Evolutionary conservation across 2,888 invertebrate genomes (phyloP), one percentile per base, ranked within the genome.

Genomic region (Agrypnus murinus): DNA sequence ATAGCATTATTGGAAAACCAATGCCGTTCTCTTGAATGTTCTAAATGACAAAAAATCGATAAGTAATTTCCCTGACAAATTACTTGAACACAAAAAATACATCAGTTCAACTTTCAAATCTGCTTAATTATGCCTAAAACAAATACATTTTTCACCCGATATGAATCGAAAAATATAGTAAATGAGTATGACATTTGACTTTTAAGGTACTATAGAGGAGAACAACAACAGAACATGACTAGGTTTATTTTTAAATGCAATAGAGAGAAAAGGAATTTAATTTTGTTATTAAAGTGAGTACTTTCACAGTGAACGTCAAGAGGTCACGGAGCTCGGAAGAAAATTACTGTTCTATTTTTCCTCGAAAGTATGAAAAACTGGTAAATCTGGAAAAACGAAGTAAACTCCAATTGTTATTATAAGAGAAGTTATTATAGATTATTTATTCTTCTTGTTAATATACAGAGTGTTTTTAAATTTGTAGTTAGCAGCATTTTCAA

Each of bases 241-340:
- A 50, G 31, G 31, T 50, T 50, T 31, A 10, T 10, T 4, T 15
- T 25, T 8, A 48, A 48, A 19, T 48, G 48, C 31, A 10, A 15
- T 15, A 14, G 43, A 43, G 32, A 50, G 50, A 50, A 50, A 50
- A 32, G 8, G 12, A 25, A 12, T 19, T 50, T 50, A 50, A 50
- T 31, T 12, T n/a, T 25, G 10, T 46, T 50, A 50, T 50, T 50
- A n/a, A 3, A 25, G 5, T 3, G 32, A 1, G 32, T 7, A 31
- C 25, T 50, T 50, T 50, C 25, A 43, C 12, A 19, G 19, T 19
- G n/a, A 19, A 46, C 10, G 46, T 46, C 19, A 10, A 9, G 19
- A 46, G 46, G 46, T 43, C 43, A 15, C 15, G 6, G 14, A 14
- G 15, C 43, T 14, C 14, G 12, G 14, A 43, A 43, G 43, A 43